These are phyloP conservation scores for Rhinophrynus dorsalis DNA, from an alignment of 2,797 vertebrate genomes.

Conservation along the genomic window DNA sequence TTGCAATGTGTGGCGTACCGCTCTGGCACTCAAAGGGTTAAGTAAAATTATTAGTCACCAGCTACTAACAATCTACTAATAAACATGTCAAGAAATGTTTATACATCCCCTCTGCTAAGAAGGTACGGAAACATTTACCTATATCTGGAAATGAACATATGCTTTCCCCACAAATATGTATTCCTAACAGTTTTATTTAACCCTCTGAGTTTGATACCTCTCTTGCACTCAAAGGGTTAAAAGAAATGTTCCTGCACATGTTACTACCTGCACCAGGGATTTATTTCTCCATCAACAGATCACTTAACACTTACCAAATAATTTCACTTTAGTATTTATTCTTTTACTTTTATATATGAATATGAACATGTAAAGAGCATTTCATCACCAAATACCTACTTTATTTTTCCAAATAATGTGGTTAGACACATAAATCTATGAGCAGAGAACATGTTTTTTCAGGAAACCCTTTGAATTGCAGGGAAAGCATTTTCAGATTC, in stretches of 20 bases:
- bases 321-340: neutral
- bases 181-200: too few relatives aligned
- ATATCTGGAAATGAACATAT: too few relatives aligned
- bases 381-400: conserved; percentile 6
- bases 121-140: too few relatives aligned
- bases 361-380: neutral
- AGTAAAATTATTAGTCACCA: too few relatives aligned
- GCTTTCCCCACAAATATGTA: too few relatives aligned
- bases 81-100: too few relatives aligned
- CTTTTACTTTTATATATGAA: neutral
- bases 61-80: too few relatives aligned
- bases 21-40: too few relatives aligned
- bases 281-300: neutral
- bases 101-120: too few relatives aligned
- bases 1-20: too few relatives aligned
- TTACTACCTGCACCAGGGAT: neutral
- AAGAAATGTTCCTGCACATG: neutral
- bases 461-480: neutral
- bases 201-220: too few relatives aligned
- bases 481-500: conserved; percentile 7
- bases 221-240: too few relatives aligned
- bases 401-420: conserved; percentile 4
- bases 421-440: conserved; percentile 3
- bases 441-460: neutral
- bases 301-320: neutral